These are phyloP conservation scores for Drosophila tristis DNA, from an alignment of 1,140 invertebrate genomes.

Conservation along the genomic window DNA sequence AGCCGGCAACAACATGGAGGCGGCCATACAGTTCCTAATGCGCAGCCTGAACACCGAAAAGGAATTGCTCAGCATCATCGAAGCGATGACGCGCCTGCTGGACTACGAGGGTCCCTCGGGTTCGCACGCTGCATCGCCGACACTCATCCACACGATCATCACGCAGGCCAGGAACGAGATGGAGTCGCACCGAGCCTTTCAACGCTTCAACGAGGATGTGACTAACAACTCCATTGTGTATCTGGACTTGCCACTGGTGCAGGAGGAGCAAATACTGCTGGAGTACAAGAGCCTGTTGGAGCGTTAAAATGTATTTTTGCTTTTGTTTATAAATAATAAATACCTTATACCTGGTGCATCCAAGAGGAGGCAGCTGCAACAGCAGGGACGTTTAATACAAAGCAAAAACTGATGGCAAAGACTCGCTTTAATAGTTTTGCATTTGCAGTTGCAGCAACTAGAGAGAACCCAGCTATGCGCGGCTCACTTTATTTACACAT, in stretches of 20 bases:
- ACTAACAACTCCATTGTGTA: constrained; percentile 86
- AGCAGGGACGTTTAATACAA: too few species aligned
- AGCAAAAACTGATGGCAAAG: too few species aligned
- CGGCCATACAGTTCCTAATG: constrained; percentile 86
- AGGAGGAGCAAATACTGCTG: constrained; percentile 87
- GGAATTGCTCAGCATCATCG: constrained; percentile 40
- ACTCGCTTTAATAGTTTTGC: too few species aligned
- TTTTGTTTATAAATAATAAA: too few species aligned
- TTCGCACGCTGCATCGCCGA: background rate
- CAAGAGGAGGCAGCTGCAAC: too few species aligned
- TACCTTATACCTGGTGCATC: too few species aligned
- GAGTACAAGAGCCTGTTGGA: constrained; percentile 87
- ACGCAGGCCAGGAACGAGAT: constrained; percentile 50
- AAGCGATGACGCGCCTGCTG: constrained; percentile 16
- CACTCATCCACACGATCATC: constrained; percentile 36
- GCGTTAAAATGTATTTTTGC: constrained; percentile 17
- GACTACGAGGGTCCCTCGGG: constrained; percentile 11
- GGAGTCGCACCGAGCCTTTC: constrained; percentile 84
- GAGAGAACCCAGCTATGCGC: too few species aligned
- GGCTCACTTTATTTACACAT: too few species aligned
- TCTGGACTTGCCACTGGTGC: constrained; percentile 86
- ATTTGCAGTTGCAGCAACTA: too few species aligned
- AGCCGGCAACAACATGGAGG: constrained; percentile 85
- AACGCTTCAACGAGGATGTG: constrained; percentile 86
- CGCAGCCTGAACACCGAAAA: constrained; percentile 54